A percentile compares a stretch with the other conserved stretches of the same genome.
These are phyloP conservation scores for Danionella dracula DNA, from an alignment of 2,797 vertebrate species.

Conservation along the genomic window DNA sequence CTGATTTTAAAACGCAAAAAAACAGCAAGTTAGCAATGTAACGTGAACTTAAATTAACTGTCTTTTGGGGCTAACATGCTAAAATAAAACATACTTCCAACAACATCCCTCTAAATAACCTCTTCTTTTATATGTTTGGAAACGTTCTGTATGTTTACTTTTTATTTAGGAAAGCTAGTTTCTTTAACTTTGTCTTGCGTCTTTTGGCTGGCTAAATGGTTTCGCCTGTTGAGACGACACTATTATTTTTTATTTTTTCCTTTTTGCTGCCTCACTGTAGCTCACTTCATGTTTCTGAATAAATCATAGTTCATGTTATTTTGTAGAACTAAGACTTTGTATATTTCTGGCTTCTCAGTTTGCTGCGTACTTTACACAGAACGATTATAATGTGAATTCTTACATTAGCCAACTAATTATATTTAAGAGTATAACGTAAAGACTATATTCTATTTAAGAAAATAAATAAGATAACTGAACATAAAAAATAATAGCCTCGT, in stretches of 20 bases:
- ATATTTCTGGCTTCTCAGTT: conserved; percentile 19
- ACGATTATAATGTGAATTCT: conserved; percentile 6
- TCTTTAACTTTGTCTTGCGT: background rate
- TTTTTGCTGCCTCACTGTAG: background rate
- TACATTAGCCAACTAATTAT: too few relatives aligned
- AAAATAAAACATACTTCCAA: too few relatives aligned
- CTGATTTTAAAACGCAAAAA: too few relatives aligned
- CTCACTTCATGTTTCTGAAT: background rate
- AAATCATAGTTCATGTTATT: background rate
- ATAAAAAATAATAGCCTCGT: too few relatives aligned
- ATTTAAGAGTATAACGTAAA: too few relatives aligned
- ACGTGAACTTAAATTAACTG: too few relatives aligned
- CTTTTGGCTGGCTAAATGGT: background rate
- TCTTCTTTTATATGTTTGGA: background rate
- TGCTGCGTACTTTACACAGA: background rate
- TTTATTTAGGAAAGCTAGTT: background rate
- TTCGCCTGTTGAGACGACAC: background rate
- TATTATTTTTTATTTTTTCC: too few relatives aligned
- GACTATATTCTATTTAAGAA: too few relatives aligned
- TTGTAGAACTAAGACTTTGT: conserved; percentile 12
- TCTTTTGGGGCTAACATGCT: too few relatives aligned
- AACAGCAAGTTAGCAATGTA: too few relatives aligned
- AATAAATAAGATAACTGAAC: too few relatives aligned
- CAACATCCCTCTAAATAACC: background rate
- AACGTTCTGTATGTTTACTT: too few relatives aligned